Percentiles rank a stretch among this genome's conserved stretches.
phyloP scores from a whole-genome alignment of 2,797 vertebrate species.

The Anas bahamensis region DNA sequence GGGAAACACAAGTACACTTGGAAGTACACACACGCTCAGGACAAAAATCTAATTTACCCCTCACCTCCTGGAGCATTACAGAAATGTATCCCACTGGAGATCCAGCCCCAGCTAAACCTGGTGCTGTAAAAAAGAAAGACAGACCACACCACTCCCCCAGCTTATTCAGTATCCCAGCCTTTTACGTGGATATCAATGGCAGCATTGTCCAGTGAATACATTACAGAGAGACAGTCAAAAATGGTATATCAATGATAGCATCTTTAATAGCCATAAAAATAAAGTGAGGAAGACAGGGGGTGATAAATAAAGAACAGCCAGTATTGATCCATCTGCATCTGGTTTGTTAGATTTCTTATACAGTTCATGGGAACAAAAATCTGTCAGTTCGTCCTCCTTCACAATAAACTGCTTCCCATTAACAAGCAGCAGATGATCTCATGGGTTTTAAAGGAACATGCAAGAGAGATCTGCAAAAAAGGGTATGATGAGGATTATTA shows the following conservation, averaged over 20 bases:
- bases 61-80: background rate
- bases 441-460: constrained; percentile 28
- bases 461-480: background rate
- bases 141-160: background rate
- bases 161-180: constrained; percentile 1
- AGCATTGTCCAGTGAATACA: background rate
- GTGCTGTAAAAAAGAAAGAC: background rate
- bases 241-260: constrained; percentile 56
- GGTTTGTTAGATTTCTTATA: constrained; percentile 42
- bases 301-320: constrained; percentile 51
- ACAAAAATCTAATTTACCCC: background rate
- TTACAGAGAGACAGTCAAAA: constrained; percentile 47
- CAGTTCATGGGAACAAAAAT: constrained; percentile 50
- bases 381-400: constrained; percentile 16
- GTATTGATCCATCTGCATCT: constrained; percentile 60
- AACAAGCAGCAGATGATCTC: constrained; percentile 29
- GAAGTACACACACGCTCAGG: background rate
- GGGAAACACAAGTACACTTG: background rate
- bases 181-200: background rate
- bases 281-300: constrained; percentile 46
- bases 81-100: background rate
- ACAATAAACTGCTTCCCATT: constrained; percentile 63
- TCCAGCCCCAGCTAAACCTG: background rate
- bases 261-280: constrained; percentile 68
- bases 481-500: constrained; percentile 21